Evolutionary conservation across 2,113 vertebrate species (phyloP), one percentile per base, ranked within the genome.

Genomic region (Macheiramphus alcinus): DNA sequence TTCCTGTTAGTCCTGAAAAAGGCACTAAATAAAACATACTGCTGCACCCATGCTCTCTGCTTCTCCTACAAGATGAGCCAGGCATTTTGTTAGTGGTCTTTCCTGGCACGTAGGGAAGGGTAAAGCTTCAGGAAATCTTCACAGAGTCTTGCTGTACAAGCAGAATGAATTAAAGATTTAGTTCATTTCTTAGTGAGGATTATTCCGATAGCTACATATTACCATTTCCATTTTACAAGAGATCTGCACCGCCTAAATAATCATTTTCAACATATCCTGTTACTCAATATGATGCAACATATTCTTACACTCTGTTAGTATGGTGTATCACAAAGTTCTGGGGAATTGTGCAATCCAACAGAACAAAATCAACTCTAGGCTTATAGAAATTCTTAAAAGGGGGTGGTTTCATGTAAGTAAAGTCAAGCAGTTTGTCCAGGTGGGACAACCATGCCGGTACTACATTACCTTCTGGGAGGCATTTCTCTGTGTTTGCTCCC

Each of bases 241-340:
- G 72, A 45, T 38, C 16, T 65, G 53, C 31, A 27, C 66, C 48
- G 29, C 32, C 13, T 53, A 75, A 63, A 63, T 45, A n/a, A 56
- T 32, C 0, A 6, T 80, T 97, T 95, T 96, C 93, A 82, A 87
- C 95, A 95, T 10, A 93, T 82, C 94, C 84, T 19, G 45, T 97
- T 97, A 59, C 89, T 93, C 84, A 91, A n/a, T 34, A 34, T 34
- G 73, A 65, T 32, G 91, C 80, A 95, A 95, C 26, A 3, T 13
- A 26, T 38, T 7, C 70, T 88, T 68, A 29, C 58, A 3, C 27
- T 31, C 34, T 0, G 0, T 55, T 16, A 25, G 72, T 9, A 11
- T 16, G 29, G 53, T 36, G 14, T 34, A 43, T 68, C 78, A 80
- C 38, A 17, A 43, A 53, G 21, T 50, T 32, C 38, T 32, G 26